phyloP scores from a whole-genome alignment of 2,113 vertebrate species.

The Clarias gariepinus region DNA sequence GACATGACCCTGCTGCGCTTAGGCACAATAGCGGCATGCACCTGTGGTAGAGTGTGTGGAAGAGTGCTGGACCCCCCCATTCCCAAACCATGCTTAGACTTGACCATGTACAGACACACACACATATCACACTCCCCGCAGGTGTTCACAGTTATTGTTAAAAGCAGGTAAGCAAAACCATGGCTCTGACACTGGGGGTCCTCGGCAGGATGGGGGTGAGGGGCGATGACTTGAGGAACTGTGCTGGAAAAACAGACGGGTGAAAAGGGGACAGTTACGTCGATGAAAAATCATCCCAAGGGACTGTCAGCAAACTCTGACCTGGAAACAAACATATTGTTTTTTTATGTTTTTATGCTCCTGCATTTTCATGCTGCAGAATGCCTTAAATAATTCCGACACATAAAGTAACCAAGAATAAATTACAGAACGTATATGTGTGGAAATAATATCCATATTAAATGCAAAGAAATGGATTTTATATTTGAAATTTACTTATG shows the following conservation, averaged over 20 bases:
- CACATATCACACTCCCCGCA: conserved; percentile 41
- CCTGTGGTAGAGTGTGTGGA: conserved; percentile 46
- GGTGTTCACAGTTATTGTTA: conserved; percentile 52
- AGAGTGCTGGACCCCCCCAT: conserved; percentile 5
- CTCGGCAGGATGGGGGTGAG: conserved; percentile 43
- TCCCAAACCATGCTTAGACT: conserved; percentile 43
- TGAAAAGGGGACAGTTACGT: conserved; percentile 21
- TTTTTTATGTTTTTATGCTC: background rate
- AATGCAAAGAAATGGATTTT: background rate
- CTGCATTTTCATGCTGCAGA: background rate
- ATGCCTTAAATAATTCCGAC: background rate
- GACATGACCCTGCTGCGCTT: conserved; percentile 38
- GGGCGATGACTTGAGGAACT: conserved; percentile 34
- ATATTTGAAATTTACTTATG: background rate
- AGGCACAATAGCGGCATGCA: conserved; percentile 46
- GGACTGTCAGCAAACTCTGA: background rate
- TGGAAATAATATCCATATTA: background rate
- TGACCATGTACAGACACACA: conserved; percentile 47
- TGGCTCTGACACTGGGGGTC: conserved; percentile 41
- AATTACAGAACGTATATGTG: background rate
- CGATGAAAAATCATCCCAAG: background rate
- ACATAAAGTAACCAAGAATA: background rate
- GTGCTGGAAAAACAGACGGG: conserved; percentile 18
- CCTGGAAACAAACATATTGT: background rate
- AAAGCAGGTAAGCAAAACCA: conserved; percentile 51